Percentiles rank a stretch among this genome's conserved stretches.
phyloP scores from a whole-genome alignment of 2,797 vertebrate genomes.

The Scolopax rusticola region DNA sequence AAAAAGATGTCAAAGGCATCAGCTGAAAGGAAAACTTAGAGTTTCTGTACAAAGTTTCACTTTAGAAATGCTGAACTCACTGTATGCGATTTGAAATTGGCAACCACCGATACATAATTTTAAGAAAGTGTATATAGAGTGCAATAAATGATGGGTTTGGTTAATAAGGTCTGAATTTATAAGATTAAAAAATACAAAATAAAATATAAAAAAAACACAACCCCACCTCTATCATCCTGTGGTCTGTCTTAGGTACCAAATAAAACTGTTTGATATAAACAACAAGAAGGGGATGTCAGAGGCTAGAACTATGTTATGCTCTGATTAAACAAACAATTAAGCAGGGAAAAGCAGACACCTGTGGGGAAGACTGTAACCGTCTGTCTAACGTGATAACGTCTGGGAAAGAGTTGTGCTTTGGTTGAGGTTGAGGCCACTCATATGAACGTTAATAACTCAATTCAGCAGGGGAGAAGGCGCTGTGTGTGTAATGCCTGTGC shows the following conservation, averaged over 20 bases:
- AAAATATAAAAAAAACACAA: fast-evolving
- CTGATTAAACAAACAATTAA: constrained; percentile 38
- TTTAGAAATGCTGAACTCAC: background rate
- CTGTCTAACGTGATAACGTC: background rate
- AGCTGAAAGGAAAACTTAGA: background rate
- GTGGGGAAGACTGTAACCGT: background rate
- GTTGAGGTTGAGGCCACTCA: background rate
- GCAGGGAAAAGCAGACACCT: background rate
- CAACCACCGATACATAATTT: background rate
- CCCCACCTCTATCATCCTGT: background rate
- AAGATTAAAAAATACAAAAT: background rate
- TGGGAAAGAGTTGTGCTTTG: background rate
- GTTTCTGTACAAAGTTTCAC: background rate
- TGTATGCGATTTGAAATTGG: background rate
- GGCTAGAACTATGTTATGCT: background rate
- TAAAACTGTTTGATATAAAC: background rate
- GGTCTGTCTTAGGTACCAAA: background rate
- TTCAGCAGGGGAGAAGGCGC: background rate
- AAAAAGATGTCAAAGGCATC: background rate
- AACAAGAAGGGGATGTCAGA: background rate
- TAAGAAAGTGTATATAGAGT: background rate
- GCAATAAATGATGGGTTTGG: background rate
- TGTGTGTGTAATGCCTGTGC: background rate
- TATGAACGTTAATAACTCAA: background rate
- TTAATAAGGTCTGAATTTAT: background rate